Conservation (phyloP, 1,140 invertebrate genomes). For the Diabrotica virgifera region DNA sequence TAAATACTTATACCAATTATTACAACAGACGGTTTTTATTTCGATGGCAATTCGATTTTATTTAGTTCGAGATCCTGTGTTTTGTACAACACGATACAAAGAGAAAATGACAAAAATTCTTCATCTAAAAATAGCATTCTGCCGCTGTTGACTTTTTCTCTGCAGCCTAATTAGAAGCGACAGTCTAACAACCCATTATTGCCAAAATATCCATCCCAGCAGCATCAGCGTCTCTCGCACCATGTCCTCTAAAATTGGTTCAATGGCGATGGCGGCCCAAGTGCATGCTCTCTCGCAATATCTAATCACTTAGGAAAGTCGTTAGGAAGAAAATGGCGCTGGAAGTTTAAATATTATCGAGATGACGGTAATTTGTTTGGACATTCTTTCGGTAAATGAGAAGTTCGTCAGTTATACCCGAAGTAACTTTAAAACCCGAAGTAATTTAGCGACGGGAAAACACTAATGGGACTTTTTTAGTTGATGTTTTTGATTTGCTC, state of each 20-base stretch:
- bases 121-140: background rate
- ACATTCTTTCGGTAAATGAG: too few species aligned
- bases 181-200: background rate
- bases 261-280: background rate
- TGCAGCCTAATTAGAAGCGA: background rate
- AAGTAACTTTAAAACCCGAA: too few species aligned
- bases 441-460: too few species aligned
- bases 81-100: too few species aligned
- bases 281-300: background rate
- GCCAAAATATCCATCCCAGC: background rate
- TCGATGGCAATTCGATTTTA: too few species aligned
- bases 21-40: too few species aligned
- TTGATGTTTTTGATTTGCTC: too few species aligned
- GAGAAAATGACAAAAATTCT: background rate
- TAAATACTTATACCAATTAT: too few species aligned
- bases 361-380: background rate
- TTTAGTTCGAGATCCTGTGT: too few species aligned
- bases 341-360: background rate
- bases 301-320: slow-evolving; percentile 2
- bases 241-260: background rate
- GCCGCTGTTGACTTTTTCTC: background rate
- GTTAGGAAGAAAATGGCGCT: slow-evolving; percentile 1
- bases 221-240: too few species aligned
- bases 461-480: too few species aligned
- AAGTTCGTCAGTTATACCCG: too few species aligned